Evolutionary conservation across 2,797 vertebrate genomes (phyloP).

Genomic region (Cyclopterus lumpus): DNA sequence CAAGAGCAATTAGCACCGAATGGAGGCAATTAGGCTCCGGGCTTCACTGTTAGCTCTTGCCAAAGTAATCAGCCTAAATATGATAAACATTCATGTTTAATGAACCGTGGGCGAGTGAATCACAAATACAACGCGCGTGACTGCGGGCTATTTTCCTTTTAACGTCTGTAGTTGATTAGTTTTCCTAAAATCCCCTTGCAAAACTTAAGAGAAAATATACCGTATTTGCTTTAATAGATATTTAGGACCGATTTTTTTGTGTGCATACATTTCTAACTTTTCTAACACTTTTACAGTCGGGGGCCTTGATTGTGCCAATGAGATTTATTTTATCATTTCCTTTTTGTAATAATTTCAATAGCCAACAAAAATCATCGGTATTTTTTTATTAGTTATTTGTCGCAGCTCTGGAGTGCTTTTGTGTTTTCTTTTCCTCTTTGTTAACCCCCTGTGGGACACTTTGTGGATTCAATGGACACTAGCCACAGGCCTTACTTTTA

Average conservation of each 20-base stretch:
- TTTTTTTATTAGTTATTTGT: conserved; percentile 20
- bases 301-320: neutral
- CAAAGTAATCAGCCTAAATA: conserved; percentile 69
- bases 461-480: conserved; percentile 50
- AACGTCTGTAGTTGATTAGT: conserved; percentile 35
- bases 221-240: conserved; percentile 15
- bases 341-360: conserved; percentile 2
- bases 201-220: conserved; percentile 6
- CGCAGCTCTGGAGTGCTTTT: conserved; percentile 2
- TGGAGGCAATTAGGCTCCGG: conserved; percentile 44
- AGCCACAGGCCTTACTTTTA: conserved; percentile 35
- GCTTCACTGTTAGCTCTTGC: conserved; percentile 50
- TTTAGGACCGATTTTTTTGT: neutral
- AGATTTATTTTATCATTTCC: conserved; percentile 29
- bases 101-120: conserved; percentile 48
- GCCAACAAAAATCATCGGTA: neutral
- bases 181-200: conserved; percentile 16
- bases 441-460: conserved; percentile 27
- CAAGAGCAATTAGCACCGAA: conserved; percentile 67
- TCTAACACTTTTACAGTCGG: neutral
- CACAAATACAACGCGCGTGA: conserved; percentile 34
- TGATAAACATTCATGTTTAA: conserved; percentile 66
- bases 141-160: conserved; percentile 42
- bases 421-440: conserved; percentile 36
- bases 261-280: neutral